These are phyloP conservation scores for Rhineura floridana DNA, from an alignment of 2,113 vertebrate genomes.

Conservation along the genomic window DNA sequence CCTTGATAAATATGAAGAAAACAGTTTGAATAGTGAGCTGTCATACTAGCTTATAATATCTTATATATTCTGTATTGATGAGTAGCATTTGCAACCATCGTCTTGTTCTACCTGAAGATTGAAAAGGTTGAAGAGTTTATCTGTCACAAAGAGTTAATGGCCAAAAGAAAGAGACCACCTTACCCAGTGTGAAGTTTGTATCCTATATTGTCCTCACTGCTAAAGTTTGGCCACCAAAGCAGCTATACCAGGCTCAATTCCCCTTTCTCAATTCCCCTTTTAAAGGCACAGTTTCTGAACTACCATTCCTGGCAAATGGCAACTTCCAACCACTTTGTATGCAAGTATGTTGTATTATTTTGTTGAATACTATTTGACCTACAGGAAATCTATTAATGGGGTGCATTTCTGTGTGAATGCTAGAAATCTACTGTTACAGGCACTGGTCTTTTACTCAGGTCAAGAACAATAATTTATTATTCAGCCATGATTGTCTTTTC, in stretches of 20 bases:
- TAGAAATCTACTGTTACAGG: no score
- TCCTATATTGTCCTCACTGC: no score
- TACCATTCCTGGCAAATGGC: neutral
- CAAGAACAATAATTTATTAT: neutral
- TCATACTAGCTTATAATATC: no score
- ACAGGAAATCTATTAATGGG: neutral
- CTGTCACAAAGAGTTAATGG: neutral
- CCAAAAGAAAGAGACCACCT: no score
- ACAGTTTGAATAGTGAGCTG: no score
- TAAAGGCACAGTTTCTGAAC: no score
- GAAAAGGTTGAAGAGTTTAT: neutral
- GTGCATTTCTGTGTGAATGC: neutral
- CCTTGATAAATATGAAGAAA: no score
- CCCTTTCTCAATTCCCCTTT: no score
- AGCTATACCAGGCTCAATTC: no score
- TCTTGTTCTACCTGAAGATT: neutral
- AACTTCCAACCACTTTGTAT: neutral
- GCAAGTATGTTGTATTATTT: neutral
- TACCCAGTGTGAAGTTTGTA: no score
- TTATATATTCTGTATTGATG: neutral
- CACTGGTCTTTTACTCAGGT: neutral
- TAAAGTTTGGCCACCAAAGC: no score
- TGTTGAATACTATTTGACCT: neutral
- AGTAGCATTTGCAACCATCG: neutral
- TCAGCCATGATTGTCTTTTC: no score